Percentiles rank a stretch among this genome's conserved stretches.
phyloP scores from a whole-genome alignment of 2,797 vertebrate species.

The Spinibarbus caldwelli region DNA sequence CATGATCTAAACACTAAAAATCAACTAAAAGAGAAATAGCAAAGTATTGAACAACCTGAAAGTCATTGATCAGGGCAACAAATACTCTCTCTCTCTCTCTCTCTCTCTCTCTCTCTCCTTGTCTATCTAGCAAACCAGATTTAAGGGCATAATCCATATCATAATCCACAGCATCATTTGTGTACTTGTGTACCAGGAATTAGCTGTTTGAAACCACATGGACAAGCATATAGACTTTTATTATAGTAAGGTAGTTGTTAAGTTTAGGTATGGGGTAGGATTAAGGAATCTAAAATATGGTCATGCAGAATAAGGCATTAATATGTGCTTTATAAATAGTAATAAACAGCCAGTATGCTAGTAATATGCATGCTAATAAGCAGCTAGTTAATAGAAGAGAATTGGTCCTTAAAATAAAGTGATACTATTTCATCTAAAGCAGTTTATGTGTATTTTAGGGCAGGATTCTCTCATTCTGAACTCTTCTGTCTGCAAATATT shows the following conservation, averaged over 20 bases:
- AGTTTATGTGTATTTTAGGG: neutral
- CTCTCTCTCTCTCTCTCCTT: neutral
- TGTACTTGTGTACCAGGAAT: slow-evolving; percentile 3
- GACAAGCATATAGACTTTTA: neutral
- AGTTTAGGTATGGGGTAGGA: neutral
- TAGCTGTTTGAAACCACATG: neutral
- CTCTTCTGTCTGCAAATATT: neutral
- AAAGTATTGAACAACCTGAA: slow-evolving; percentile 26
- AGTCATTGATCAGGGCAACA: slow-evolving; percentile 21
- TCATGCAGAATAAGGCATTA: neutral
- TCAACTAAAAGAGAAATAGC: slow-evolving; percentile 23
- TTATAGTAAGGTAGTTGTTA: neutral
- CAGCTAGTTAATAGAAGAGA: neutral
- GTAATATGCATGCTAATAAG: neutral
- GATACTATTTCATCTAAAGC: neutral
- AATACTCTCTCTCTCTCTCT: neutral
- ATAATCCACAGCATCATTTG: neutral
- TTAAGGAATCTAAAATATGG: neutral
- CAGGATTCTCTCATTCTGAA: neutral
- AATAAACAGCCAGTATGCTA: neutral
- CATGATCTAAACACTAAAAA: slow-evolving; percentile 12
- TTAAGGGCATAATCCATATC: neutral
- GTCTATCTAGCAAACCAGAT: neutral
- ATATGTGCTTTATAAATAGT: neutral
- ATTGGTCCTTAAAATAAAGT: neutral